Evolutionary conservation across 2,888 invertebrate genomes (phyloP).

Genomic region (Timema podura): DNA sequence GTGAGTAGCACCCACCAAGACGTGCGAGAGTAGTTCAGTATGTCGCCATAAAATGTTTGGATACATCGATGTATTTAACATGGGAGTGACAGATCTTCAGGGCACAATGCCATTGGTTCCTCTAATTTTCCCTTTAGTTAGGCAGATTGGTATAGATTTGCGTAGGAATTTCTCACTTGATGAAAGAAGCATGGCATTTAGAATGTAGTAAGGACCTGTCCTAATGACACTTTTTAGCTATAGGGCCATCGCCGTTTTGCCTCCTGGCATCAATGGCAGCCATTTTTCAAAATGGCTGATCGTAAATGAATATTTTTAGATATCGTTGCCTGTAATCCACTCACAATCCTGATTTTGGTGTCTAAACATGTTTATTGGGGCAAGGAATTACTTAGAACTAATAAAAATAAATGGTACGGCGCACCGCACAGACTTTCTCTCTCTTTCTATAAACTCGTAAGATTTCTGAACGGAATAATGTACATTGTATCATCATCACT

Average conservation of each 20-base stretch:
- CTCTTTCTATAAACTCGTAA: too few species aligned
- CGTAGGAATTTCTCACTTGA: not conserved
- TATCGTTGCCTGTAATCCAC: not conserved
- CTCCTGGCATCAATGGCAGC: not conserved
- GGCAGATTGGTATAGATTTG: not conserved
- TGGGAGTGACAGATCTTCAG: too few species aligned
- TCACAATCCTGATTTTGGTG: not conserved
- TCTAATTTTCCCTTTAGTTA: not conserved
- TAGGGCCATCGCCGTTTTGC: conserved; percentile 6
- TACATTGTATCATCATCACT: too few species aligned
- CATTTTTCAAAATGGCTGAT: conserved; percentile 1
- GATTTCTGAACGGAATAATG: too few species aligned
- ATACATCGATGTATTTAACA: too few species aligned
- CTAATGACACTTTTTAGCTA: not conserved
- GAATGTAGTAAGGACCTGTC: not conserved
- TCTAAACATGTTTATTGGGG: not conserved
- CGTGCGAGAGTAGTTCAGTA: too few species aligned
- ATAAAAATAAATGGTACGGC: too few species aligned
- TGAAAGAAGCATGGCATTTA: not conserved
- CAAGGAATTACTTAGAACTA: not conserved
- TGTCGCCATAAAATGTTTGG: too few species aligned
- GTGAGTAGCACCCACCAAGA: too few species aligned
- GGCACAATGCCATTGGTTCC: too few species aligned
- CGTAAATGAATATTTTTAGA: not conserved
- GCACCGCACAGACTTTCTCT: too few species aligned